Conservation (phyloP, 2,888 invertebrate genomes). For the Netelia fuscicornis region DNA sequence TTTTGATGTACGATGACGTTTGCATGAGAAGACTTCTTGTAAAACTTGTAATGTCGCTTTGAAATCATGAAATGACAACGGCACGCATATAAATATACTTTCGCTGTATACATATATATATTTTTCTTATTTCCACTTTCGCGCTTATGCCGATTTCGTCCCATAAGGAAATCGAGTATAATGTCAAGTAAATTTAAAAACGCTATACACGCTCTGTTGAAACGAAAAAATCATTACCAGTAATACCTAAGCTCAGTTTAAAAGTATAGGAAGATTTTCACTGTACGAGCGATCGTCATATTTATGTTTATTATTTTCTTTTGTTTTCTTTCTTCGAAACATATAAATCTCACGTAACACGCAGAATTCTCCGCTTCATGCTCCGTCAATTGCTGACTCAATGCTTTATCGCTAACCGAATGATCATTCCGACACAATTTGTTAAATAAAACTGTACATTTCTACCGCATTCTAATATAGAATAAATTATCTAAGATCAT, state of each 20-base stretch:
- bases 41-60: slow-evolving; percentile 29
- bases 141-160: slow-evolving; percentile 51
- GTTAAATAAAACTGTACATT: slow-evolving; percentile 72
- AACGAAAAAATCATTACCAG: slow-evolving; percentile 43
- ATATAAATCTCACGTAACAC: slow-evolving; percentile 24
- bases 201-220: slow-evolving; percentile 34
- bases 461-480: slow-evolving; percentile 76
- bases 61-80: slow-evolving; percentile 54
- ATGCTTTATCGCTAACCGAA: slow-evolving; percentile 56
- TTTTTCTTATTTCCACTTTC: slow-evolving; percentile 52
- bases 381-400: slow-evolving; percentile 23
- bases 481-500: slow-evolving; percentile 79
- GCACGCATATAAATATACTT: slow-evolving; percentile 56
- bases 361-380: slow-evolving; percentile 20
- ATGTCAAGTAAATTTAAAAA: slow-evolving; percentile 10
- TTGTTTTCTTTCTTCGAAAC: slow-evolving; percentile 29
- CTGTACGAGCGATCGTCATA: slow-evolving; percentile 40
- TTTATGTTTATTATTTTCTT: slow-evolving; percentile 27
- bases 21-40: slow-evolving; percentile 44
- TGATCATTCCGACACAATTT: slow-evolving; percentile 66
- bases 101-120: slow-evolving; percentile 50
- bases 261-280: slow-evolving; percentile 64
- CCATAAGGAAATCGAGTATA: slow-evolving; percentile 10
- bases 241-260: slow-evolving; percentile 61
- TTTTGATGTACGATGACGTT: slow-evolving; percentile 43